Base-by-base conservation (phyloP, 2,888 invertebrate genomes). In the Camptogramma bilineatum region DNA sequence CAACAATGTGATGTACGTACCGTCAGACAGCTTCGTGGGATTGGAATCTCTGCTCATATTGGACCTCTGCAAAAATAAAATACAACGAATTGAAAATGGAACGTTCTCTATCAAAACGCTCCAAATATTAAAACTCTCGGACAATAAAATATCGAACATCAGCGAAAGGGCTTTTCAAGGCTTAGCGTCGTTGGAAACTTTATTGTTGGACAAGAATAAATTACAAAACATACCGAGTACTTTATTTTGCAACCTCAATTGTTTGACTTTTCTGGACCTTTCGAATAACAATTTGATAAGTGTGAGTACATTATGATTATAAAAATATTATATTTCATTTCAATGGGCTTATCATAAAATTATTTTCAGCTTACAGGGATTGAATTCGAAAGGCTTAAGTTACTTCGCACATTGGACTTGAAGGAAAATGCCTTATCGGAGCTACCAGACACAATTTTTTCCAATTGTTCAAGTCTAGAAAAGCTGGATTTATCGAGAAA, bases 401-500 rank as follows among this genome's bases (percentile, higher is more conserved):
- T 87, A 50, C 83, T 97, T 57, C 93, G 92, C 59, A 95, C 96
- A 75, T 91, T 97, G 50, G 95, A 96, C 80, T 85, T 97, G 53
- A 96, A 95, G 53, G 95, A 95, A 71, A 97, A 97, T 82, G 92
- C 94, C 60, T 88, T 97, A 64, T 80, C 86, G 5, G 84, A 87
- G 62, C 69, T 93, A 4, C 94, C 95, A 4, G 94, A 95, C 68
- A 92, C 93, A 50, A 84, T 94, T 4, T 96, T 96, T 79, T 74
- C 88, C 4, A 91, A 94, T 44, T 93, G 94, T 62, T 83, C 81
- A 1, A 93, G 91, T 55, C 84, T 97, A 62, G 95, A 96, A 70
- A 95, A 95, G 75, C 85, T 97, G 17, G 95, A 95, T 74, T 84
- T 97, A 52, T 95, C 96, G 68, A 95, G 94, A 68, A 96, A 96